Evolutionary conservation across 2,888 invertebrate species (phyloP).

Genomic region (Scotopteryx bipunctaria): DNA sequence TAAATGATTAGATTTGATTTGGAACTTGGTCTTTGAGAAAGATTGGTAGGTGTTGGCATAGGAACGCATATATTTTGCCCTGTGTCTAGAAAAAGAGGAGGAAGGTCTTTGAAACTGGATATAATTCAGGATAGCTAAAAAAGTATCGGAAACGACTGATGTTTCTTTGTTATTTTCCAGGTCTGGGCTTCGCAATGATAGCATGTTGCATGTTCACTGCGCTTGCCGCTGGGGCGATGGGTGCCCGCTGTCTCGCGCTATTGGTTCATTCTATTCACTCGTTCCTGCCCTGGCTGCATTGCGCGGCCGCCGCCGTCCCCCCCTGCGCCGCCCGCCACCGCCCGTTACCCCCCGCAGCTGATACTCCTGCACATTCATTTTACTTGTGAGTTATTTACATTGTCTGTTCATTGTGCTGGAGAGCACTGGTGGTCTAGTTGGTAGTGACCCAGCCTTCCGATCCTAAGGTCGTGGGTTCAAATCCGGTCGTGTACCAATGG

Average conservation of each 20-base stretch:
- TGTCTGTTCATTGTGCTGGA: background rate
- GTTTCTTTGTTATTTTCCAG: constrained; percentile 44
- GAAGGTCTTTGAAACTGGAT: too few relatives aligned
- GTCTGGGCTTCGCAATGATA: constrained; percentile 70
- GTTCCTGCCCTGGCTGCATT: constrained; percentile 77
- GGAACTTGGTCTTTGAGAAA: too few relatives aligned
- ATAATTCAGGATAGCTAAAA: too few relatives aligned
- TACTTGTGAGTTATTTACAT: constrained; percentile 54
- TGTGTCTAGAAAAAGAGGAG: too few relatives aligned
- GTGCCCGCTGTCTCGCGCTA: constrained; percentile 68
- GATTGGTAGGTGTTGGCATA: too few relatives aligned
- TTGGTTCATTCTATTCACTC: constrained; percentile 67
- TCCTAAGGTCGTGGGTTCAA: too few relatives aligned
- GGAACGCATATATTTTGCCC: too few relatives aligned
- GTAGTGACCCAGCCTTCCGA: too few relatives aligned
- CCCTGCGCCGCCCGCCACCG: constrained; percentile 73
- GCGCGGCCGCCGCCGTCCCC: constrained; percentile 63
- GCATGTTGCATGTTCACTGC: constrained; percentile 58
- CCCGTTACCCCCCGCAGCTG: constrained; percentile 56
- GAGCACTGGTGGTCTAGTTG: too few relatives aligned
- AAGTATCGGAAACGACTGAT: too few relatives aligned
- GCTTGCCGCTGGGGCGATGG: constrained; percentile 57
- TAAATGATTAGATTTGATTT: too few relatives aligned
- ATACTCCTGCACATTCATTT: constrained; percentile 71
- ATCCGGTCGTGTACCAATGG: too few relatives aligned